These are phyloP conservation scores for Erebia epiphron DNA, from an alignment of 2,888 invertebrate species.

Conservation along the genomic window DNA sequence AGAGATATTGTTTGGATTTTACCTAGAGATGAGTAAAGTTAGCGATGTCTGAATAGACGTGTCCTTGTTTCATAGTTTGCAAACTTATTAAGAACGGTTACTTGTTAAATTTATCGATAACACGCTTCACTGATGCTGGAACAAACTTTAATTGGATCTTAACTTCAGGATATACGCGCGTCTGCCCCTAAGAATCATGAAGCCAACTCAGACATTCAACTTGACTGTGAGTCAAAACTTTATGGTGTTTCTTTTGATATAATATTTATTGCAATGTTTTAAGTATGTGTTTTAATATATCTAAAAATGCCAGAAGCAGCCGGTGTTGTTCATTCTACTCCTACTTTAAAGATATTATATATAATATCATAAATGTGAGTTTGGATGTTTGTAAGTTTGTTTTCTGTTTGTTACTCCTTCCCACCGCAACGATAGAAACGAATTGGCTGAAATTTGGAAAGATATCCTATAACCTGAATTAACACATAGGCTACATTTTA, in stretches of 20 bases:
- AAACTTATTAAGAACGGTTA: constrained; percentile 19
- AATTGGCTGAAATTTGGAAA: too few relatives aligned
- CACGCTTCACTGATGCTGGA: constrained; percentile 29
- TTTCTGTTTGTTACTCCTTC: too few relatives aligned
- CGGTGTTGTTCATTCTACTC: not conserved
- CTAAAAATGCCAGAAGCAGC: not conserved
- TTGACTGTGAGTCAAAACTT: constrained; percentile 34
- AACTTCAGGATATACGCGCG: constrained; percentile 30
- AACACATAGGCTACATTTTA: too few relatives aligned
- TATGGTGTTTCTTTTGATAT: constrained; percentile 21
- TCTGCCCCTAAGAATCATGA: constrained; percentile 29
- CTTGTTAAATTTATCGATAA: constrained; percentile 41
- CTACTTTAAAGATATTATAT: too few relatives aligned
- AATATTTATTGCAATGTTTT: too few relatives aligned
- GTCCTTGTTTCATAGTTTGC: not conserved
- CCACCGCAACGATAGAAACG: too few relatives aligned
- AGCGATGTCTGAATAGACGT: not conserved
- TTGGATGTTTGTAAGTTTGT: too few relatives aligned
- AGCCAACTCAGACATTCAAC: constrained; percentile 31
- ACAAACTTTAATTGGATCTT: constrained; percentile 41
- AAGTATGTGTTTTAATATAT: too few relatives aligned
- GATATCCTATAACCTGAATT: too few relatives aligned
- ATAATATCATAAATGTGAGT: too few relatives aligned
- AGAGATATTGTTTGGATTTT: too few relatives aligned
- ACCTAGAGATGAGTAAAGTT: not conserved